phyloP scores from a whole-genome alignment of 2,888 invertebrate species.

The Leptura quadrifasciata region DNA sequence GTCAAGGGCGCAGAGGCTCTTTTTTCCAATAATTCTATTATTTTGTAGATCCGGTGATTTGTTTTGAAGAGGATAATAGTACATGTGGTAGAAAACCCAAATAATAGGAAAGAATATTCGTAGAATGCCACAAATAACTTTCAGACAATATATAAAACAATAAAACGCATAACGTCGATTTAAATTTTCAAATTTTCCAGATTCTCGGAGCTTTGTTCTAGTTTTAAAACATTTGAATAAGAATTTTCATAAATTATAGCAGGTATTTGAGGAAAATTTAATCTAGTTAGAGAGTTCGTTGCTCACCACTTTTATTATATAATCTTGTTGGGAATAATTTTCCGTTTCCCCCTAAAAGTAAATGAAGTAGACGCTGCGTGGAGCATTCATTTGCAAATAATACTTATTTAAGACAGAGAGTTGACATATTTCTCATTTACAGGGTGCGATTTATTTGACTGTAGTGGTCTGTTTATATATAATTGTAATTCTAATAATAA shows the following conservation, averaged over 20 bases:
- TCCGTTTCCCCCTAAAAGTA: slow-evolving; percentile 11
- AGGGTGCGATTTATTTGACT: background rate
- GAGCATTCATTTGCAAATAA: slow-evolving; percentile 3
- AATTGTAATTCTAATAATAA: too few relatives aligned
- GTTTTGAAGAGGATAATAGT: too few relatives aligned
- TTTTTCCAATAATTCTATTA: too few relatives aligned
- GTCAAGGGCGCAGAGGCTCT: too few relatives aligned
- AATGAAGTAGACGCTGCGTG: slow-evolving; percentile 4
- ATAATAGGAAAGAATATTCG: too few relatives aligned
- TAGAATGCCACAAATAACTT: too few relatives aligned
- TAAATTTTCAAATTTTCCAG: too few relatives aligned
- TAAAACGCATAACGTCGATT: too few relatives aligned
- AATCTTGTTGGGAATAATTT: slow-evolving; percentile 6
- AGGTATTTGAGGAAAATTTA: slow-evolving; percentile 19
- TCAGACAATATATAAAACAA: too few relatives aligned
- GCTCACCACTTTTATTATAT: background rate
- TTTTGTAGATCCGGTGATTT: too few relatives aligned
- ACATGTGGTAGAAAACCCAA: too few relatives aligned
- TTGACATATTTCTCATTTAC: background rate
- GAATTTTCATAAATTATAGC: slow-evolving; percentile 9
- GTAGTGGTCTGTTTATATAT: background rate
- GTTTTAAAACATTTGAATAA: background rate
- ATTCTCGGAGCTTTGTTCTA: background rate
- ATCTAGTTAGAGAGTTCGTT: slow-evolving; percentile 5
- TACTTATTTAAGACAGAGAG: background rate